Evolutionary conservation across 2,797 vertebrate genomes (phyloP).

Genomic region (Chelon labrosus): DNA sequence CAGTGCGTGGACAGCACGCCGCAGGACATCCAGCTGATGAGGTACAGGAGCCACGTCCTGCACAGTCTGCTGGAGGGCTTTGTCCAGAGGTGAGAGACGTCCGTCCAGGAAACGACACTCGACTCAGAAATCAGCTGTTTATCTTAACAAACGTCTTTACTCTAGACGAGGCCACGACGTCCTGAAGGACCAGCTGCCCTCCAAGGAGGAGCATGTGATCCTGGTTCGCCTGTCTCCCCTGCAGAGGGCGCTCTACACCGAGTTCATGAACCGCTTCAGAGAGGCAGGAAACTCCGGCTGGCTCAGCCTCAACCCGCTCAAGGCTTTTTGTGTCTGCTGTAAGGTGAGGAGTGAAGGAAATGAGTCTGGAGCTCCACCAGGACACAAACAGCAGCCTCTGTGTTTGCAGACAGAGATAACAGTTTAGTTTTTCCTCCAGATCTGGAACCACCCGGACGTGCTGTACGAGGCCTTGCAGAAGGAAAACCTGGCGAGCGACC

Average conservation of each 20-base stretch:
- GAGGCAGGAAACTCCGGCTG: conserved; percentile 96
- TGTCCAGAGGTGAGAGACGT: conserved; percentile 91
- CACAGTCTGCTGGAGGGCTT: conserved; percentile 97
- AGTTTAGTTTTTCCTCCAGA: conserved; percentile 77
- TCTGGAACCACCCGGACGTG: conserved; percentile 99
- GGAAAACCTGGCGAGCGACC: conserved; percentile 93
- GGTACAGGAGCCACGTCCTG: conserved; percentile 96
- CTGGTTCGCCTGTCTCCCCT: conserved; percentile 95
- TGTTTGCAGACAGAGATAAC: too few species aligned
- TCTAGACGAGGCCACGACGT: conserved; percentile 95
- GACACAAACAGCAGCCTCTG: too few species aligned
- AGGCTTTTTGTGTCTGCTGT: conserved; percentile 98
- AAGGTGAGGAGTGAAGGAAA: conserved; percentile 92
- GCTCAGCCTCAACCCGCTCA: conserved; percentile 96
- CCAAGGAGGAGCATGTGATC: conserved; percentile 96
- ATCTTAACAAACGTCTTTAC: background rate
- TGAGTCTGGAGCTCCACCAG: background rate
- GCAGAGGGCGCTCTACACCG: conserved; percentile 94
- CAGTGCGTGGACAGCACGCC: conserved; percentile 98
- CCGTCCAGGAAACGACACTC: background rate
- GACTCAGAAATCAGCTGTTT: too few species aligned
- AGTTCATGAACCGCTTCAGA: conserved; percentile 98
- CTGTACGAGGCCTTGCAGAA: conserved; percentile 96
- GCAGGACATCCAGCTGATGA: conserved; percentile 95
- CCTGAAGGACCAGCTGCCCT: conserved; percentile 92